Percentiles rank a stretch among this genome's conserved stretches.
phyloP scores from a whole-genome alignment of 1,140 invertebrate species.

The Mylabris phalerata region DNA sequence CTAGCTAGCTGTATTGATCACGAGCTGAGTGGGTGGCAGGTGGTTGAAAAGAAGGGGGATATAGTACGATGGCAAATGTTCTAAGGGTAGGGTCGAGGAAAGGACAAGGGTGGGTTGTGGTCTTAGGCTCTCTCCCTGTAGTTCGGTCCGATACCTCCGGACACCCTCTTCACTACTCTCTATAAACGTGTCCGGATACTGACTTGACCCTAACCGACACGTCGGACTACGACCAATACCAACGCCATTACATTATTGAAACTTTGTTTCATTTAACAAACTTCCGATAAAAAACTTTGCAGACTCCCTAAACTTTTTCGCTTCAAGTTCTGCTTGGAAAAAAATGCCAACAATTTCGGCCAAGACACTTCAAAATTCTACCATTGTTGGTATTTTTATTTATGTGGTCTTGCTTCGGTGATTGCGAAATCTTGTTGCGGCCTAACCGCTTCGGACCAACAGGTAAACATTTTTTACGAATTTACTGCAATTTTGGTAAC shows the following conservation, averaged over 20 bases:
- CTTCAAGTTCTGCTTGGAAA: not conserved
- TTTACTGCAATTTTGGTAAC: not conserved
- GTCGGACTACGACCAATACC: not conserved
- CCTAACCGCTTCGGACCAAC: not conserved
- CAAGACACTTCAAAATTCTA: no score
- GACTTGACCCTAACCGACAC: conserved; percentile 19
- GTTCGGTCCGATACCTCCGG: conserved; percentile 28
- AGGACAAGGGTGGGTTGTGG: conserved; percentile 41
- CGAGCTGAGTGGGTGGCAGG: conserved; percentile 25
- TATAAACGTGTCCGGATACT: not conserved
- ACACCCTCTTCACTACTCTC: conserved; percentile 9
- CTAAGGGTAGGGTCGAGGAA: conserved; percentile 39
- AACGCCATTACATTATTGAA: not conserved
- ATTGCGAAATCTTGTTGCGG: conserved; percentile 7
- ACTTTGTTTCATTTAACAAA: not conserved
- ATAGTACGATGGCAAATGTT: conserved; percentile 17
- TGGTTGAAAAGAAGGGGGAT: conserved; percentile 19
- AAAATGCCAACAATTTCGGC: no score
- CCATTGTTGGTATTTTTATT: not conserved
- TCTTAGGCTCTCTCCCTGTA: conserved; percentile 39
- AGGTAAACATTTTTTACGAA: conserved; percentile 15
- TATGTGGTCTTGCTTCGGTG: conserved; percentile 2
- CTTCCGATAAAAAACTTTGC: not conserved
- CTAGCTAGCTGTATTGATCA: conserved; percentile 42
- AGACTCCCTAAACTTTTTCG: not conserved